These are phyloP conservation scores for Melanogrammus aeglefinus DNA, from an alignment of 2,797 vertebrate genomes.

Conservation along the genomic window DNA sequence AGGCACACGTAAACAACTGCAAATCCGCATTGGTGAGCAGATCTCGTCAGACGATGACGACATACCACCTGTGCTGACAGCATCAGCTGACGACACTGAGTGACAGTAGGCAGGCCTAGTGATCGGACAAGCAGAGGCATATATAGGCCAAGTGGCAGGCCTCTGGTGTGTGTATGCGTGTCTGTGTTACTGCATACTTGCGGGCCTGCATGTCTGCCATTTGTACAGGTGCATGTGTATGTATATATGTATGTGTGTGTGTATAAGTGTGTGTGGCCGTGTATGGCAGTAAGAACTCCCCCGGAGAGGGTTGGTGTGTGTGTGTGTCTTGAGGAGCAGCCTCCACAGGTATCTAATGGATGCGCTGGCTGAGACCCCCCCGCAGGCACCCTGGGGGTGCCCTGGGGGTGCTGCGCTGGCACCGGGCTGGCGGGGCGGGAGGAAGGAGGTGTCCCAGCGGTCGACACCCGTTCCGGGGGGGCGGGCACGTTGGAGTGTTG, in stretches of 20 bases:
- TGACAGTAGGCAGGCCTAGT: conserved; percentile 58
- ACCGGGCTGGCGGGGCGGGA: conserved; percentile 31
- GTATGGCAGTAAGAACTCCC: neutral
- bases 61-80: conserved; percentile 62
- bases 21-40: neutral
- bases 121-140: conserved; percentile 56
- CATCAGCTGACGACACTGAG: conserved; percentile 44
- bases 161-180: conserved; percentile 42
- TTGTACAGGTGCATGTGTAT: conserved; percentile 25
- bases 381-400: conserved; percentile 61
- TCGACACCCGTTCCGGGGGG: conserved; percentile 9
- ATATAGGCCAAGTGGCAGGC: conserved; percentile 56
- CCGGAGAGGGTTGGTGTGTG: neutral
- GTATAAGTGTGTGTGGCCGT: conserved; percentile 23
- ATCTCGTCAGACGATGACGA: conserved; percentile 29
- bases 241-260: conserved; percentile 19
- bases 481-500: neutral
- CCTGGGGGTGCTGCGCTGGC: conserved; percentile 51
- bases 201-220: neutral
- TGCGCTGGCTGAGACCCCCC: conserved; percentile 57
- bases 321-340: conserved; percentile 53
- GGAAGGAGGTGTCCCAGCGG: conserved; percentile 47
- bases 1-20: neutral
- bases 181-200: conserved; percentile 2
- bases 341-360: conserved; percentile 69